These are phyloP conservation scores for Dione juno DNA, from an alignment of 2,888 invertebrate species.

Conservation along the genomic window DNA sequence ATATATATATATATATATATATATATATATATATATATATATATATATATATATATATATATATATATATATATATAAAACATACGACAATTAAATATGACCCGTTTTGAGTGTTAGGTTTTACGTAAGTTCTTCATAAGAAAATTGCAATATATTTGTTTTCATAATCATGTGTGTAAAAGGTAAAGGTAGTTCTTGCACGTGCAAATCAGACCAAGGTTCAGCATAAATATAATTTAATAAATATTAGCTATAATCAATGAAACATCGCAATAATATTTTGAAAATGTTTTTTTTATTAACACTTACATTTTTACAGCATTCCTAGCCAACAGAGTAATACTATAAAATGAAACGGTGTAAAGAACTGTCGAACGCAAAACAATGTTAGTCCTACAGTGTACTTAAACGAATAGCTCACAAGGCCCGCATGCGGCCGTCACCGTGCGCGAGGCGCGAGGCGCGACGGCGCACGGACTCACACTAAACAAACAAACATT, in stretches of 20 bases:
- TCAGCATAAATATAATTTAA: constrained; percentile 49
- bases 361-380: constrained; percentile 82
- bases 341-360: constrained; percentile 82
- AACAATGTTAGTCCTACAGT: constrained; percentile 81
- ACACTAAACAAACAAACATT: constrained; percentile 80
- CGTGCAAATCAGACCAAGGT: constrained; percentile 48
- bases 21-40: too few species aligned
- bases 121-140: too few species aligned
- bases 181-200: constrained; percentile 33
- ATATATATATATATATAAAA: too few species aligned
- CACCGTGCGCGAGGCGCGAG: constrained; percentile 65
- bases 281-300: constrained; percentile 84
- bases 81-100: too few species aligned
- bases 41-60: too few species aligned
- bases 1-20: too few species aligned
- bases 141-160: not conserved
- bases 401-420: constrained; percentile 78
- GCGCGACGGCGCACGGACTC: constrained; percentile 75
- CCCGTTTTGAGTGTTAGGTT: too few species aligned
- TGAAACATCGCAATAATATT: constrained; percentile 77
- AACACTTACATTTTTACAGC: constrained; percentile 85
- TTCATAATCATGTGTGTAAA: constrained; percentile 6
- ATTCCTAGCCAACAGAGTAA: constrained; percentile 84
- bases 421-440: constrained; percentile 74
- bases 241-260: constrained; percentile 47